Evolutionary conservation across 2,888 invertebrate species (phyloP).

Genomic region (Himalopsyche tibetana): DNA sequence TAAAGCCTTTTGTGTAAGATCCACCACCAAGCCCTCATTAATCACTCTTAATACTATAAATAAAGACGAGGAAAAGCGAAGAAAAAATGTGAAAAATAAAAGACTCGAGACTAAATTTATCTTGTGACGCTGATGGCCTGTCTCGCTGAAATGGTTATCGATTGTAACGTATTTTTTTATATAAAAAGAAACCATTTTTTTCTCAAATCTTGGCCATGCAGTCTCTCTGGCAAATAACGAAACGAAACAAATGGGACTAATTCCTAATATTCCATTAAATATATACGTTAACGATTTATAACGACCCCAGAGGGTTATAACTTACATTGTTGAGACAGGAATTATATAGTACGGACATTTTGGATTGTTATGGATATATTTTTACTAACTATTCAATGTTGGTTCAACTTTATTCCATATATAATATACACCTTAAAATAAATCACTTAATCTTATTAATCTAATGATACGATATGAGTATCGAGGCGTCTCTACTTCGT

Average conservation of each 20-base stretch:
- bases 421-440: too few relatives aligned
- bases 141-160: slow-evolving; percentile 31
- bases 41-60: slow-evolving; percentile 31
- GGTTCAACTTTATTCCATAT: too few relatives aligned
- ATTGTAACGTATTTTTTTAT: slow-evolving; percentile 30
- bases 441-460: too few relatives aligned
- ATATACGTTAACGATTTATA: slow-evolving; percentile 7
- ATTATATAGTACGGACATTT: too few relatives aligned
- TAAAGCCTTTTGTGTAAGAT: slow-evolving; percentile 34
- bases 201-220: slow-evolving; percentile 3
- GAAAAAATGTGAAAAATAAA: slow-evolving; percentile 34
- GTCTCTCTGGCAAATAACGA: neutral
- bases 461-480: too few relatives aligned
- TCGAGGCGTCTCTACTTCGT: too few relatives aligned
- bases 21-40: slow-evolving; percentile 16
- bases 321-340: too few relatives aligned
- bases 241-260: slow-evolving; percentile 8
- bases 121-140: slow-evolving; percentile 29
- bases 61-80: slow-evolving; percentile 28
- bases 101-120: slow-evolving; percentile 23
- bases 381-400: too few relatives aligned
- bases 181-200: slow-evolving; percentile 21
- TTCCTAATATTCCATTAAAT: slow-evolving; percentile 20
- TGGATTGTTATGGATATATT: too few relatives aligned
- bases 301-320: neutral